Evolutionary conservation across 1,140 invertebrate species (phyloP).

Genomic region (Temnothorax curvispinosus): DNA sequence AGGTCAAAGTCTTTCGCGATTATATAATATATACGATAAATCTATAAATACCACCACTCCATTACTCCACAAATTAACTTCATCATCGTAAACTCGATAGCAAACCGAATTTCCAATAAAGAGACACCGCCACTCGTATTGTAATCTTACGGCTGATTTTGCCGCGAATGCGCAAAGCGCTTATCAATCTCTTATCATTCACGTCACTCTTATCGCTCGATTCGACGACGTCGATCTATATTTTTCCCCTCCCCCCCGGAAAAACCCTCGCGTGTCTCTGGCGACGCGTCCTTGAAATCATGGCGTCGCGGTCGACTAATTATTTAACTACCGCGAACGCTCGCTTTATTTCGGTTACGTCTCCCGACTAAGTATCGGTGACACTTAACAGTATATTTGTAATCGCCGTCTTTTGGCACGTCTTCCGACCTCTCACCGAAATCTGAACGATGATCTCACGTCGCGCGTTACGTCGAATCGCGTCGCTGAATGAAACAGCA

Average conservation of each 20-base stretch:
- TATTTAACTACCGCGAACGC: slow-evolving; percentile 50
- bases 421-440: slow-evolving; percentile 51
- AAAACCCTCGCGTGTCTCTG: background rate
- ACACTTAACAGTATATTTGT: slow-evolving; percentile 28
- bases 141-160: background rate
- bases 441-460: slow-evolving; percentile 65
- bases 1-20: background rate
- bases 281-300: slow-evolving; percentile 54
- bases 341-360: slow-evolving; percentile 65
- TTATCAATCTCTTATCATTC: slow-evolving; percentile 25
- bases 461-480: background rate
- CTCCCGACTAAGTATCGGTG: slow-evolving; percentile 55
- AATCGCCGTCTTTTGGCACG: slow-evolving; percentile 40
- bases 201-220: background rate
- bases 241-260: background rate
- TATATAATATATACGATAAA: background rate
- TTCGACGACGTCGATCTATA: background rate
- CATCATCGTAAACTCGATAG: background rate
- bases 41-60: background rate
- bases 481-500: slow-evolving; percentile 22
- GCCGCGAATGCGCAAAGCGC: no score
- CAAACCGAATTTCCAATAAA: background rate
- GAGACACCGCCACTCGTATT: background rate
- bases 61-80: background rate
- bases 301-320: slow-evolving; percentile 25